Base-by-base conservation (phyloP, 2,888 invertebrate species). In the Drepana falcataria region DNA sequence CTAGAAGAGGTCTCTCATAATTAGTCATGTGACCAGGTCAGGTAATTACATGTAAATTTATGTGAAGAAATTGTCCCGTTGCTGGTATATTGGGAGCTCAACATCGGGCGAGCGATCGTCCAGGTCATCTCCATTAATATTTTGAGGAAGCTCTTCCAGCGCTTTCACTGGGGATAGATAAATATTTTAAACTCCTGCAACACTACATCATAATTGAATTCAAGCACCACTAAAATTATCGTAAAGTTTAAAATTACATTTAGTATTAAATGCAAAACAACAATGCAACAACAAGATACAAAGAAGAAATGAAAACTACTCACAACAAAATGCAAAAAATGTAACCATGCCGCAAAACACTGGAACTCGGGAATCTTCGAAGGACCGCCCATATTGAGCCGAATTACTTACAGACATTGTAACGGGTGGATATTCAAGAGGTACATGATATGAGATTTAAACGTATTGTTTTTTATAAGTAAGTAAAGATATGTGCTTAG, bases 21-120 rank as follows among this genome's bases (percentile, higher is more conserved):
- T 3, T 37, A 9, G 51, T 51, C 33, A 21, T 5, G 1, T 33
- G 35, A 40, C 37, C 33, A 40, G 7, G 40, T 34, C 34, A 51
- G 7, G 51, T 49, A n/a, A 49, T 49, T 21, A 51, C 7, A 7
- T 35, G 40, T 33, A 33, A 7, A 7, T 66, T 86, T 91, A 93
- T 59, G 93, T 92, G 81, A 95, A 96, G 90, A 94, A 96, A 83
- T 96, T 96, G 77, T 96, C 96, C 77, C 96, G 93, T 85, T 96
- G 96, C 84, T 97, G 96, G 79, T 95, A 96, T 63, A 96, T 92
- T 54, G 96, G 96, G 79, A 96, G 92, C 78, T 96, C 94, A 55
- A 95, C 94, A 68, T 94, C 94, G 47, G 96, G 96, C 52, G 95
- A 95, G 35, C 92, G 91, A 73, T 95, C 95, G 55, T 95, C 95